Percentiles rank a stretch among this genome's conserved stretches.
These are phyloP conservation scores for Glaucidium brasilianum DNA, from an alignment of 2,113 vertebrate species.

Conservation along the genomic window DNA sequence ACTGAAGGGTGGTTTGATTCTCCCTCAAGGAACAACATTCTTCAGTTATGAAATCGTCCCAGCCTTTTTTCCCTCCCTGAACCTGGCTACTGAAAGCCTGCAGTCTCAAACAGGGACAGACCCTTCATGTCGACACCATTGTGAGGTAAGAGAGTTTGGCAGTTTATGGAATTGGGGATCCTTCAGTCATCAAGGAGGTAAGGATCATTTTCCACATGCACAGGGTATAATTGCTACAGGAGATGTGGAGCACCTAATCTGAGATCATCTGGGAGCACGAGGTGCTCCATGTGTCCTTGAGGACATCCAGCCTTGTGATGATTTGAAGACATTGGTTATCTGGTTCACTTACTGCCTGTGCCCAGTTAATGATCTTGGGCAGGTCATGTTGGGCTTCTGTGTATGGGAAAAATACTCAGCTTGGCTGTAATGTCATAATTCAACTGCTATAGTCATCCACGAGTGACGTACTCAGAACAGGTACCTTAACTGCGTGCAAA, in stretches of 20 bases:
- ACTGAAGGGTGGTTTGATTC: conserved; percentile 64
- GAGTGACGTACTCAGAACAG: background rate
- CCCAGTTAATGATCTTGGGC: background rate
- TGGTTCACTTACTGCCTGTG: background rate
- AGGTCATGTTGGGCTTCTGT: background rate
- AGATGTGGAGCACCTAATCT: background rate
- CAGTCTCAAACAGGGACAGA: background rate
- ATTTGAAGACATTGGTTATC: background rate
- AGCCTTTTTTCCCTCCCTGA: background rate
- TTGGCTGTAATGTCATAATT: background rate
- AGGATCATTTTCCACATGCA: background rate
- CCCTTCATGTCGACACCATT: accelerated
- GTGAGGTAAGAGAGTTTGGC: background rate
- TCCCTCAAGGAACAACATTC: conserved; percentile 73
- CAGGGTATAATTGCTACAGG: background rate
- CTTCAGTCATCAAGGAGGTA: background rate
- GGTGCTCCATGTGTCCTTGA: background rate
- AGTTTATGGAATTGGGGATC: background rate
- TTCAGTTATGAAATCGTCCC: conserved; percentile 69
- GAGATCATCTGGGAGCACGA: background rate
- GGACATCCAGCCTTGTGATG: background rate
- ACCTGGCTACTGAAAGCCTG: background rate
- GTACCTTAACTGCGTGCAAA: background rate
- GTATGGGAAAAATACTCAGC: background rate
- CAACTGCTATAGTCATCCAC: background rate